phyloP scores from a whole-genome alignment of 2,113 vertebrate genomes.

The Eonycteris spelaea region DNA sequence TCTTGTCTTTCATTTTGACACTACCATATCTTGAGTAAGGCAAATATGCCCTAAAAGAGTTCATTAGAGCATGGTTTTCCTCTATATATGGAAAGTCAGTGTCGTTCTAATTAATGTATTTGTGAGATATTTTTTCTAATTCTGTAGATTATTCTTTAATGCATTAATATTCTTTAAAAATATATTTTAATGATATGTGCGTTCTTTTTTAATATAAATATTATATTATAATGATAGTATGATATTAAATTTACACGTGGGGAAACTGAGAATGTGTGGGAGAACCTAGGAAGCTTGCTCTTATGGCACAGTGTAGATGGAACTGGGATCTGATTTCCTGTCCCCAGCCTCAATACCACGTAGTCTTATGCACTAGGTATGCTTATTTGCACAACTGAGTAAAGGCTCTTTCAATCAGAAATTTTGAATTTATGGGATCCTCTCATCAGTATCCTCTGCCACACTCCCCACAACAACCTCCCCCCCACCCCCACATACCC shows the following conservation, averaged over 20 bases:
- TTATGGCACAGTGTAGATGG: neutral
- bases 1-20: neutral
- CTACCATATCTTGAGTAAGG: neutral
- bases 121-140: neutral
- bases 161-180: neutral
- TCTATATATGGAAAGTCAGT: neutral
- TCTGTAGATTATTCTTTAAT: neutral
- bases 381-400: neutral
- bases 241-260: neutral
- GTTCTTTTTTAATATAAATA: no score
- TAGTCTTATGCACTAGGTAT: neutral
- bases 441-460: neutral
- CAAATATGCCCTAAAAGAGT: neutral
- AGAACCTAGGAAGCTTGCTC: neutral
- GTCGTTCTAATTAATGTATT: neutral
- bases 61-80: neutral
- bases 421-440: neutral
- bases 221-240: no score
- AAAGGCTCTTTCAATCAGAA: neutral
- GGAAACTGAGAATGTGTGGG: neutral
- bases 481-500: no score
- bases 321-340: neutral
- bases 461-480: no score
- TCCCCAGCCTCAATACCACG: rapidly evolving
- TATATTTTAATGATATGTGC: neutral